Base-by-base conservation (phyloP, 2,797 vertebrate species). In the Liasis olivaceus region DNA sequence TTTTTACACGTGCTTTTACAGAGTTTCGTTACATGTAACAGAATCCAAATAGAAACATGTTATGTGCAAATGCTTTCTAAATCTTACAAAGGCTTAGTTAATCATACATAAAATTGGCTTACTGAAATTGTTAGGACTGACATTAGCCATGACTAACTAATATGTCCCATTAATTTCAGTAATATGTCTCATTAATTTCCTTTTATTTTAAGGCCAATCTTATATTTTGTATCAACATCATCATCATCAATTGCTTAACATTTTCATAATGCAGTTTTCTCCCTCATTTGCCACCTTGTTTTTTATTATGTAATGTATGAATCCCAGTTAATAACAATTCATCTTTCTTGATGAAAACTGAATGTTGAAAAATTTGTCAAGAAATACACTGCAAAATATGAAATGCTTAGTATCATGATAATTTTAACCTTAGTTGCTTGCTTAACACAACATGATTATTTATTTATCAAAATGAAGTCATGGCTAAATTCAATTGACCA, bases 381-480 rank as follows among this genome's bases (percentile, higher is more conserved):
- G 63, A 87, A 58, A 36, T 7, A 81, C 12, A 77, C 47, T 98
- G 97, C 98, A 98, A 98, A 98, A 97, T 97, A 97, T 97, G 97
- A 97, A 98, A 97, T 97, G 94, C 62, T 89, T 60, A 93, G 63
- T 94, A 93, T 89, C 92, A 95, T 95, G 31, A 24, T 93, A 93
- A 81, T 20, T 93, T 95, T 94, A 96, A 94, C 89, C 93, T 93
- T 93, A 0, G 0, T 95, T 97, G 96, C 97, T 96, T 97, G 94
- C 93, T 96, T 97, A 95, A 91, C 96, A 94, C 88, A 97, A 97
- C 97, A 97, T 90, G 69, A 24, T 20, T 84, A 42, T 90, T 92
- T 86, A 69, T 87, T 88, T 88, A 88, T 81, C 88, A 12, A 47
- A 56, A 86, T n/a, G 24, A 87, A 77, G 36, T 36, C 12, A 60